Evolutionary conservation across 1,140 invertebrate genomes (phyloP), one percentile per base, ranked within the genome.

Genomic region (Charaxes varanes): DNA sequence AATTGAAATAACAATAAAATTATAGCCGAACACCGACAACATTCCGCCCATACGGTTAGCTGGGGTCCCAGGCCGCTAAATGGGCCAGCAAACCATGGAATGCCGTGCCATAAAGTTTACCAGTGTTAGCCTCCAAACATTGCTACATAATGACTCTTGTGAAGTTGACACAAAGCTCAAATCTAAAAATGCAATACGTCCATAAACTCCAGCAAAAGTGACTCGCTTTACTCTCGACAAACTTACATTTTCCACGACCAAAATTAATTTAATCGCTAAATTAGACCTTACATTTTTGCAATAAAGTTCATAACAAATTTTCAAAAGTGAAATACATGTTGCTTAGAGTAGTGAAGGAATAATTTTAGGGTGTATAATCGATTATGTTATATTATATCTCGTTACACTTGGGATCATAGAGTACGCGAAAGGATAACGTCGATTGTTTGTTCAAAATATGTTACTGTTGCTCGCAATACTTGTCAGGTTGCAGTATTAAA

Each of bases 1-100:
- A 68, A 63, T 60, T 68, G 54, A 68, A 72, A 78, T 74, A 74
- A 72, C 70, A 70, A 78, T 74, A 66, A 74, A 74, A 78, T 78
- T 78, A 78, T 57, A 65, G 45, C 47, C 40, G 42, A 59, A 64
- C 59, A 69, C 59, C 60, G 49, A 68, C 60, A 74, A 70, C 62
- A 74, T 61, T 62, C 52, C 73, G 73, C 73, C 68, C 62, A 65
- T 61, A 61, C 57, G 52, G 47, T 73, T 64, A 67, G 48, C 35
- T 34, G 41, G 56, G 57, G 43, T 47, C 48, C 54, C 52, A 50
- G 33, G 27, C 50, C 59, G 53, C 54, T 53, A 69, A 73, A 74
- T 69, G 70, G 59, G 43, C 70, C 61, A 65, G 61, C 65, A 67
- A 64, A 66, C 55, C 67, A 62, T 58, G 27, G 27, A 15, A 64